Evolutionary conservation across 2,797 vertebrate species (phyloP).

Genomic region (Oceanodroma leucorhoa): DNA sequence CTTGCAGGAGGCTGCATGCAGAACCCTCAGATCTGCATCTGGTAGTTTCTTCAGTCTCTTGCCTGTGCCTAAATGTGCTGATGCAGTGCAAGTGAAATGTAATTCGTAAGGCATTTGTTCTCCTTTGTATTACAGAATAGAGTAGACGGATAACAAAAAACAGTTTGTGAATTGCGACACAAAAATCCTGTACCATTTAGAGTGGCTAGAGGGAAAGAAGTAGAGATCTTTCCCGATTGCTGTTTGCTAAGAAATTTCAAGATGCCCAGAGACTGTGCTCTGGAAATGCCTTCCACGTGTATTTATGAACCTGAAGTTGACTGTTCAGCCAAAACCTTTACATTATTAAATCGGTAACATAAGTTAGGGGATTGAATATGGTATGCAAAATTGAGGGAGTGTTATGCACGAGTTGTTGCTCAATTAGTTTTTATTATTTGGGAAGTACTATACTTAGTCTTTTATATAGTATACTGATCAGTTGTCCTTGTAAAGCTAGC

Average conservation of each 20-base stretch:
- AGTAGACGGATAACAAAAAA: not conserved
- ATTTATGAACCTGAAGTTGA: not conserved
- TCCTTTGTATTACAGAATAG: not conserved
- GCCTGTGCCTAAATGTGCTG: not conserved
- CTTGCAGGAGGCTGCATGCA: not conserved
- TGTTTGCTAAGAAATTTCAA: not conserved
- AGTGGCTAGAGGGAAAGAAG: not conserved
- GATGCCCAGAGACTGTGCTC: not conserved
- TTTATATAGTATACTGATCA: not conserved
- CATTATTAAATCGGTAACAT: rapidly evolving
- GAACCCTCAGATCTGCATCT: not conserved
- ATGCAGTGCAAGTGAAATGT: not conserved
- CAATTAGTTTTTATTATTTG: not conserved
- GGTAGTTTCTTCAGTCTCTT: not conserved
- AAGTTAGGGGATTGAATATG: not conserved
- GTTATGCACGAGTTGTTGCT: not conserved
- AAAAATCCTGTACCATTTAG: not conserved
- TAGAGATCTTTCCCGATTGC: not conserved
- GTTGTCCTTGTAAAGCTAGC: not conserved
- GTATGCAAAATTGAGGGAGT: not conserved
- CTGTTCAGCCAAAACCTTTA: not conserved
- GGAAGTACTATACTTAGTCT: not conserved
- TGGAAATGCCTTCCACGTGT: not conserved
- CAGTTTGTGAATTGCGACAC: not conserved
- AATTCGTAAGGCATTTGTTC: not conserved